Evolutionary conservation across 2,888 invertebrate genomes (phyloP).

Genomic region (Agriotes lineatus): DNA sequence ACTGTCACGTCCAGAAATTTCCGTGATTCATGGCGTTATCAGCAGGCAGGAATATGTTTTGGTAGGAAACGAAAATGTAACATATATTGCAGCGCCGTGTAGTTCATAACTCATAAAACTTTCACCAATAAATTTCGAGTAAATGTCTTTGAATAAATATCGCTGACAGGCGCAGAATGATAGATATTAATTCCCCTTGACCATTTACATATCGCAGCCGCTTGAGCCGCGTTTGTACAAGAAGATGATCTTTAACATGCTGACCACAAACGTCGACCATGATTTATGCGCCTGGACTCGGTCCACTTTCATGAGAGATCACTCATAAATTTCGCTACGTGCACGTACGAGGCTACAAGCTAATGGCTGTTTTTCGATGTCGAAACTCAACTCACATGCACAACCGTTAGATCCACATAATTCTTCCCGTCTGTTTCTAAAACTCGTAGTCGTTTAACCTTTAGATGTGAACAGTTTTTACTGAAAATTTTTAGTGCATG

Average conservation of each 20-base stretch:
- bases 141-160: slow-evolving; percentile 34
- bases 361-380: too few species aligned
- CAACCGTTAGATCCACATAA: background rate
- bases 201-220: background rate
- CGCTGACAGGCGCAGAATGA: slow-evolving; percentile 24
- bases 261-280: background rate
- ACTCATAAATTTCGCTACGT: background rate
- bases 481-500: too few species aligned
- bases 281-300: background rate
- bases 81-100: slow-evolving; percentile 22
- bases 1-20: slow-evolving; percentile 19
- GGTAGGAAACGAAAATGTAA: slow-evolving; percentile 19
- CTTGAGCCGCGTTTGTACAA: background rate
- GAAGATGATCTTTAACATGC: background rate
- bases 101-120: slow-evolving; percentile 35
- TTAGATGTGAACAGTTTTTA: too few species aligned
- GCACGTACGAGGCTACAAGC: too few species aligned
- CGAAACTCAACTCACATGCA: background rate
- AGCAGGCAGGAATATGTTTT: slow-evolving; percentile 23
- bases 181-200: slow-evolving; percentile 18
- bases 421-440: too few species aligned
- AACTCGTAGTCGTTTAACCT: too few species aligned
- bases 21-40: slow-evolving; percentile 25
- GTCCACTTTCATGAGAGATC: background rate
- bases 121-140: slow-evolving; percentile 31